Evolutionary conservation across 2,113 vertebrate species (phyloP).

Genomic region (Lepus europaeus): DNA sequence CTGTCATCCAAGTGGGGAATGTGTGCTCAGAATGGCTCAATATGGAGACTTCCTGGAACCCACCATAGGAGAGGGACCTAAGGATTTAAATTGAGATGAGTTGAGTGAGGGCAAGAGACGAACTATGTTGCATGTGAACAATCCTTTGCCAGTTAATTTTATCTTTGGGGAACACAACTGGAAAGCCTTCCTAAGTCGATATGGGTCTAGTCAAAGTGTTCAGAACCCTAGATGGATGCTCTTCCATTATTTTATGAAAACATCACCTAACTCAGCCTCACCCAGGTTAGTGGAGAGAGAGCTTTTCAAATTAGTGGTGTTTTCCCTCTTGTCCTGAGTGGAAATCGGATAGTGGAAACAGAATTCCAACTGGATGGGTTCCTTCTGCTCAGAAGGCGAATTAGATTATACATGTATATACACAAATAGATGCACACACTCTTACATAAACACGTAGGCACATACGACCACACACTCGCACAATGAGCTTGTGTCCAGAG

Average conservation of each 20-base stretch:
- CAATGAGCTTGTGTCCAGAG: neutral
- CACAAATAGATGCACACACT: neutral
- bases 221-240: constrained; percentile 44
- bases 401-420: neutral
- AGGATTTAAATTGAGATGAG: neutral
- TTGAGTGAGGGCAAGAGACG: neutral
- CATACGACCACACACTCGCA: neutral
- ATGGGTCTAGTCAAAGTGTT: constrained; percentile 29
- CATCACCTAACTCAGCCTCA: constrained; percentile 33
- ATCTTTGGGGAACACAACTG: constrained; percentile 63
- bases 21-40: neutral
- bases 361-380: neutral
- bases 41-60: neutral
- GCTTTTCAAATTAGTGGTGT: constrained; percentile 53
- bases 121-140: constrained; percentile 1
- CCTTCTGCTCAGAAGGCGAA: neutral
- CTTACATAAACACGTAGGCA: neutral
- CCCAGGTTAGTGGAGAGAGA: constrained; percentile 36
- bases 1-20: neutral
- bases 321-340: neutral
- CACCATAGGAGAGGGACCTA: constrained; percentile 35
- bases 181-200: constrained; percentile 61
- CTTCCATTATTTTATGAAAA: constrained; percentile 66
- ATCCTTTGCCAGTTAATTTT: constrained; percentile 43
- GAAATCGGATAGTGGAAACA: constrained; percentile 35